phyloP scores from a whole-genome alignment of 2,113 vertebrate species.

The Notothenia rossii region DNA sequence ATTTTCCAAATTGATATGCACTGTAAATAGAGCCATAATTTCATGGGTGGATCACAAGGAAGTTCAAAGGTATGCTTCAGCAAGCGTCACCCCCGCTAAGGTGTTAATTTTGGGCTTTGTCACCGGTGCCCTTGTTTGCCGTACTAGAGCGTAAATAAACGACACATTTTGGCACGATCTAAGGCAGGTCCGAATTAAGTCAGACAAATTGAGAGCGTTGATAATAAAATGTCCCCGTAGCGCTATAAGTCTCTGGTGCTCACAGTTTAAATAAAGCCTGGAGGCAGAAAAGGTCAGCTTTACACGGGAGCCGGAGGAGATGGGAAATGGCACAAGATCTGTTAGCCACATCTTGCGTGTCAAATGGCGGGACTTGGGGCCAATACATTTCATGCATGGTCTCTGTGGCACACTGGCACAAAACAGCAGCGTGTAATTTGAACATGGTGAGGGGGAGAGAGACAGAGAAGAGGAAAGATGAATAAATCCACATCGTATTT shows the following conservation, averaged over 20 bases:
- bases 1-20: slow-evolving; percentile 17
- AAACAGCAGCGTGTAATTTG: slow-evolving; percentile 60
- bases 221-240: slow-evolving; percentile 76
- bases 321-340: slow-evolving; percentile 69
- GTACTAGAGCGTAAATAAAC: slow-evolving; percentile 63
- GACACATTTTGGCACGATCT: slow-evolving; percentile 44
- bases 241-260: slow-evolving; percentile 69
- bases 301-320: slow-evolving; percentile 57
- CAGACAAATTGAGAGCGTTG: slow-evolving; percentile 70
- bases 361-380: slow-evolving; percentile 62
- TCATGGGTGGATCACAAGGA: not conserved
- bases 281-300: slow-evolving; percentile 77
- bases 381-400: slow-evolving; percentile 66
- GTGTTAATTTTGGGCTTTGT: slow-evolving; percentile 49
- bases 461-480: slow-evolving; percentile 11
- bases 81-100: slow-evolving; percentile 27
- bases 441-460: slow-evolving; percentile 27
- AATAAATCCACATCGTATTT: slow-evolving; percentile 33
- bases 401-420: slow-evolving; percentile 49
- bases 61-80: slow-evolving; percentile 46
- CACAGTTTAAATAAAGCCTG: slow-evolving; percentile 79
- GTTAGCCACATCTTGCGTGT: slow-evolving; percentile 67
- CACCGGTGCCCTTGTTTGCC: slow-evolving; percentile 67
- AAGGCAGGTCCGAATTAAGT: slow-evolving; percentile 65
- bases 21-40: slow-evolving; percentile 51